Evolutionary conservation across 2,797 vertebrate species (phyloP).

Genomic region (Antrozous pallidus): DNA sequence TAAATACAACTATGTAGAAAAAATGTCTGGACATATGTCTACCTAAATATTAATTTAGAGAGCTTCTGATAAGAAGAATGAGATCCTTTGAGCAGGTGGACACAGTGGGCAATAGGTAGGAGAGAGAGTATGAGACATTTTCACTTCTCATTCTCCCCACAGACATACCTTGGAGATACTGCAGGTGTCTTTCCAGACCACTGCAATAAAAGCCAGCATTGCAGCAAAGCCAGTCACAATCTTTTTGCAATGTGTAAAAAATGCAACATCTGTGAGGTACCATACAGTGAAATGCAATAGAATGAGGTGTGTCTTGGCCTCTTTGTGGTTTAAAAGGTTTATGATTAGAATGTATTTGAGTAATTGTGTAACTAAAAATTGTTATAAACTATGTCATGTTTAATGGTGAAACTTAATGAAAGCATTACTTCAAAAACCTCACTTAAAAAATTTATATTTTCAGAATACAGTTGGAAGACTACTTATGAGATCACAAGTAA

Average conservation of each 20-base stretch:
- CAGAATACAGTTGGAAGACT: conserved; percentile 15
- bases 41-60: background rate
- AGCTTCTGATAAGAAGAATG: background rate
- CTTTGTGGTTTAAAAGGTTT: conserved; percentile 7
- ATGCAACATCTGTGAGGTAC: background rate
- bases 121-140: background rate
- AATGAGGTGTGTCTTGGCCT: background rate
- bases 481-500: conserved; percentile 43
- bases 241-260: background rate
- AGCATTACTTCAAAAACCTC: background rate
- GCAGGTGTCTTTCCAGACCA: background rate
- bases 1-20: background rate
- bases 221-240: background rate
- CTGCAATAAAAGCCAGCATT: background rate
- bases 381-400: background rate
- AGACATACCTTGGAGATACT: background rate
- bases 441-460: conserved; percentile 29
- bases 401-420: background rate
- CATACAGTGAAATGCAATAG: background rate
- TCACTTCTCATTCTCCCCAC: background rate
- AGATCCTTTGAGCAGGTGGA: fast-evolving
- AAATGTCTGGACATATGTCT: background rate
- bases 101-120: background rate
- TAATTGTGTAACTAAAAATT: conserved; percentile 1
- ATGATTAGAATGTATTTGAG: background rate